Conservation (phyloP, 2,113 vertebrate species). For the Muntiacus muntjak region DNA sequence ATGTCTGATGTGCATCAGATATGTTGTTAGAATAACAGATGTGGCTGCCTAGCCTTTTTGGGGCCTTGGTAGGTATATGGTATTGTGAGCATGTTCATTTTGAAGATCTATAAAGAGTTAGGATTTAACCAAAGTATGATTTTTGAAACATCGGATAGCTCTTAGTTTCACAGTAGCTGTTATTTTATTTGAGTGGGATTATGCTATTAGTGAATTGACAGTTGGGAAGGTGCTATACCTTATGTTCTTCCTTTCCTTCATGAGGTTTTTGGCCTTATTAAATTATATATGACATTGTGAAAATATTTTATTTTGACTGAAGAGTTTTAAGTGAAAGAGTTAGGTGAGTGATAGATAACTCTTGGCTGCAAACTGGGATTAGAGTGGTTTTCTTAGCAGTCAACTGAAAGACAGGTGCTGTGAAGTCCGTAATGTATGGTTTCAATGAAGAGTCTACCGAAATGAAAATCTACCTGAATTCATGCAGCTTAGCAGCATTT, state of each 20-base stretch:
- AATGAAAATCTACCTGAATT: slow-evolving; percentile 41
- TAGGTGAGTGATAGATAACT: neutral
- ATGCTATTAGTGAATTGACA: neutral
- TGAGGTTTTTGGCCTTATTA: neutral
- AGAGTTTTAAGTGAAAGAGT: neutral
- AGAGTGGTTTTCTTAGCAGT: slow-evolving; percentile 13
- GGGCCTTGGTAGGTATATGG: neutral
- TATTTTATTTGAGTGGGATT: slow-evolving; percentile 8
- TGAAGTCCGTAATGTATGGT: neutral
- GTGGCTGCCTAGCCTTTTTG: neutral
- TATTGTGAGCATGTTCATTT: neutral
- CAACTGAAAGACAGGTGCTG: neutral
- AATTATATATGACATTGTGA: neutral
- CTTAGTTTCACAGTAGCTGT: neutral
- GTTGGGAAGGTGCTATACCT: neutral
- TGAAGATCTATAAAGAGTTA: neutral
- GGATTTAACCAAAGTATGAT: neutral
- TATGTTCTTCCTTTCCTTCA: neutral
- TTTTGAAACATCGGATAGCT: slow-evolving; percentile 4
- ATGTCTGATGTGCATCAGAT: neutral
- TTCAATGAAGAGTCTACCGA: slow-evolving; percentile 27
- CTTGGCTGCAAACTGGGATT: neutral
- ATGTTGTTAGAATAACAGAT: slow-evolving; percentile 19
- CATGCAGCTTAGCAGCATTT: neutral
- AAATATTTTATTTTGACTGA: neutral